A percentile compares a stretch with the other conserved stretches of the same genome.
Conservation (phyloP, 2,113 vertebrate genomes). For the Petrocephalus zakoni region DNA sequence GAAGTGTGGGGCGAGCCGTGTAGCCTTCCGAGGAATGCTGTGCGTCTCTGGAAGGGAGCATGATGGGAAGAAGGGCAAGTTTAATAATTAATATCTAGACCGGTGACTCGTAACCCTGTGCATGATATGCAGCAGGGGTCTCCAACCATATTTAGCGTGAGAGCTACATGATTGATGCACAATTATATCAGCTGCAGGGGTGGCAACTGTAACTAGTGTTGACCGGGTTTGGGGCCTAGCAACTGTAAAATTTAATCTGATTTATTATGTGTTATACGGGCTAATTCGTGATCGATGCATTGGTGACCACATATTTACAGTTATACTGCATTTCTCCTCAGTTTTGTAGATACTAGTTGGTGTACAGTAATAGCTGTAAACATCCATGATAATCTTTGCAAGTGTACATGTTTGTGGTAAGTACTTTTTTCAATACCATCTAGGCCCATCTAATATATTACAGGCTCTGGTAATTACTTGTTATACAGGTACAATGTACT, state of each 20-base stretch:
- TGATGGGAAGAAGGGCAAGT: not conserved
- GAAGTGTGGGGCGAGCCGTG: conserved; percentile 19
- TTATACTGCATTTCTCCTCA: not conserved
- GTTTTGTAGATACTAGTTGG: not conserved
- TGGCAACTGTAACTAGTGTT: not conserved
- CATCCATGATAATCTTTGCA: not conserved
- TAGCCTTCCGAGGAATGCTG: conserved; percentile 2
- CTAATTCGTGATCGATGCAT: not conserved
- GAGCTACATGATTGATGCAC: not conserved
- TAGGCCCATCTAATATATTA: not conserved
- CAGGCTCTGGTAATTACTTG: not conserved
- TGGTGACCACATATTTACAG: not conserved
- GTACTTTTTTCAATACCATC: not conserved
- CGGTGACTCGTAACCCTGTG: not conserved
- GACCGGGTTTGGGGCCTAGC: not conserved
- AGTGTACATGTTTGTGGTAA: not conserved
- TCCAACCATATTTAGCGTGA: not conserved
- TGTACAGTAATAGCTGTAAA: not conserved
- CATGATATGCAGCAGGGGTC: not conserved
- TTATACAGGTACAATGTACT: not conserved
- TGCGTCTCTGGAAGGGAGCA: not conserved
- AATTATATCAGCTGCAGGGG: not conserved
- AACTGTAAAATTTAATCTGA: not conserved
- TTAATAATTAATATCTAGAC: not conserved
- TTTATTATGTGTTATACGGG: not conserved